Base-by-base conservation (phyloP, 1,140 invertebrate species). In the Hydropsyche tenuis region DNA sequence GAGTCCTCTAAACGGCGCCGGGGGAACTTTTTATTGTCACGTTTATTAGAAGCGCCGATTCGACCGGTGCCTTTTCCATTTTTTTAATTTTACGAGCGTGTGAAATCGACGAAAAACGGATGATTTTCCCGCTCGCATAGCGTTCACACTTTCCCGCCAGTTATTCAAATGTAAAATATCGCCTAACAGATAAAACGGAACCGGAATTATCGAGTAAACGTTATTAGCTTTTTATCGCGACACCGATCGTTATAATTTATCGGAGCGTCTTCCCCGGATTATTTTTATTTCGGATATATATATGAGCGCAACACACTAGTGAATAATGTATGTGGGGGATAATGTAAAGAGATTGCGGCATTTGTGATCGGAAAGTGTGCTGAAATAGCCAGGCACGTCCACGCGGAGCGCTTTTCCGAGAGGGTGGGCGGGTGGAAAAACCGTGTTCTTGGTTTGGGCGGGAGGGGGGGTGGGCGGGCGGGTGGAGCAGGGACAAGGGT, bases 61-160 rank as follows among this genome's bases (percentile, higher is more conserved):
- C 56, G 11, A 23, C 56, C 56, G 6, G 2, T 48, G 14, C 4
- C 25, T 60, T 60, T 60, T 22, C 23, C 18, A 60, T 18, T 60
- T 60, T 37, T 37, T 37, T 37, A 4, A 4, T 4, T 37, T 37
- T 37, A 37, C 30, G 30, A 37, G 30, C 30, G 30, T 37, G 56
- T 60, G 22, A 60, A 60, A 60, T 60, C 56, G 56, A 25, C 23
- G 56, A 60, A 60, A 60, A 60, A 60, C 56, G 48, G 48, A 53
- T 53, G 16, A 53, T 18, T 18, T 53, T 20, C 9, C 48, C 48
- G 48, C 48, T 18, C n/a, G n/a, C 9, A 53, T 53, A 18, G 11
- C 12, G 45, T 53, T 53, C 48, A 20, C 48, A 53, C 48, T 16
- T 53, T 14, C 4, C 12, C 46, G 46, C 16, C n/a, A 20, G 48